These are phyloP conservation scores for Leucophora obtusa DNA, from an alignment of 2,888 invertebrate species.

Conservation along the genomic window DNA sequence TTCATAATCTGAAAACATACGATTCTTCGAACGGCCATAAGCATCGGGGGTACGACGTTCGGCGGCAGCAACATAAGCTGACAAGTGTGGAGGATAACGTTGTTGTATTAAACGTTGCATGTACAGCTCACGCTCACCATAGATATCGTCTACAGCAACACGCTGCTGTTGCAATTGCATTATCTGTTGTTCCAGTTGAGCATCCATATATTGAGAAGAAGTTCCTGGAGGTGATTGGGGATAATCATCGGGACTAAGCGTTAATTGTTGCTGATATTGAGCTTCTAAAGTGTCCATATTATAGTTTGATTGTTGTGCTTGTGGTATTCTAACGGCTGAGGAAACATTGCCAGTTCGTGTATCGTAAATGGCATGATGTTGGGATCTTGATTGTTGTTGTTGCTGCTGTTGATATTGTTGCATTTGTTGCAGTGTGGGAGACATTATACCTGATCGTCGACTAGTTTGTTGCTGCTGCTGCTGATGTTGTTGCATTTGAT, in stretches of 20 bases:
- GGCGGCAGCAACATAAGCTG: constrained; percentile 71
- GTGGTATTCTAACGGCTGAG: constrained; percentile 74
- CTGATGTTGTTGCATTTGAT: constrained; percentile 71
- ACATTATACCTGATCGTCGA: constrained; percentile 73
- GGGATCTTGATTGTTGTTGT: constrained; percentile 73
- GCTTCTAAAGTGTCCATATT: constrained; percentile 73
- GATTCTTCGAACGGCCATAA: constrained; percentile 84
- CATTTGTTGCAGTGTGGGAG: constrained; percentile 74
- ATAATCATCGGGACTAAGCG: constrained; percentile 75
- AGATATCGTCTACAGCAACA: constrained; percentile 74
- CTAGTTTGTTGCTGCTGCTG: constrained; percentile 78
- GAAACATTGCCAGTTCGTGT: constrained; percentile 79
- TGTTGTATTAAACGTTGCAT: constrained; percentile 78
- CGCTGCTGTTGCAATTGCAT: constrained; percentile 67
- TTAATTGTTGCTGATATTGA: constrained; percentile 73
- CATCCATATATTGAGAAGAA: constrained; percentile 69
- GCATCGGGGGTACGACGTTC: constrained; percentile 91
- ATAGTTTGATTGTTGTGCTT: constrained; percentile 70
- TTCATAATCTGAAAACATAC: constrained; percentile 84
- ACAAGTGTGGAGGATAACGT: constrained; percentile 70
- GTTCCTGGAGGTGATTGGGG: constrained; percentile 63
- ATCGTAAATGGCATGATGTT: constrained; percentile 80
- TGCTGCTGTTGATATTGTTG: constrained; percentile 68
- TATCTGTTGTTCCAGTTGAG: constrained; percentile 71
- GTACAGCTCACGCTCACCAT: constrained; percentile 77